A percentile compares a stretch with the other conserved stretches of the same genome.
Conservation (phyloP, 2,797 vertebrate species). For the Apogon hyalosoma region DNA sequence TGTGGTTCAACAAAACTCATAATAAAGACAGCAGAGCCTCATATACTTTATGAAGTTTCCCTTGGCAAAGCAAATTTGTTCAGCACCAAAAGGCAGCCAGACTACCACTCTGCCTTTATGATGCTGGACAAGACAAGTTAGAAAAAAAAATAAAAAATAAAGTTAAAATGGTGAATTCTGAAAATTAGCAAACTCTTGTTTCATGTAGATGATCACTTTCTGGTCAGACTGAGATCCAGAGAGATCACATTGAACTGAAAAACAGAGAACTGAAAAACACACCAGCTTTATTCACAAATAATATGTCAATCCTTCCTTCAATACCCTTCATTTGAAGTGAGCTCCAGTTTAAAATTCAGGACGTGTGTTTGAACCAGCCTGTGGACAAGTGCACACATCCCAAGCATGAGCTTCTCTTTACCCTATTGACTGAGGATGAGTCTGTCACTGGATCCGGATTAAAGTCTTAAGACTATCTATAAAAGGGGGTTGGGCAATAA, state of each 20-base stretch:
- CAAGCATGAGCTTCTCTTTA: constrained; percentile 80
- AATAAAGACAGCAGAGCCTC: too few species aligned
- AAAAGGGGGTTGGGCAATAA: constrained; percentile 71
- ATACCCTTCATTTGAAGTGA: constrained; percentile 73
- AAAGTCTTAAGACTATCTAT: constrained; percentile 88
- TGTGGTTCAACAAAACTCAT: too few species aligned
- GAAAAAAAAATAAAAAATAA: too few species aligned
- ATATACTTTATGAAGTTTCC: too few species aligned
- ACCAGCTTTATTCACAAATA: constrained; percentile 19
- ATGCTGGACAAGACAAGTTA: too few species aligned
- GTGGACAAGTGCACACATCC: constrained; percentile 78
- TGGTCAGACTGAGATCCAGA: neutral
- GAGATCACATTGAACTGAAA: neutral
- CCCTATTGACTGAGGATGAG: constrained; percentile 87
- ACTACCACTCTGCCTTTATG: too few species aligned
- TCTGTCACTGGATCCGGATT: constrained; percentile 84
- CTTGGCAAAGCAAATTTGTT: too few species aligned
- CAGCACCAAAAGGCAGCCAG: too few species aligned
- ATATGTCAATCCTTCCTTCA: constrained; percentile 50
- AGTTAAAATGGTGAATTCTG: too few species aligned
- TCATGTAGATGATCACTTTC: neutral
- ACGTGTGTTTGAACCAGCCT: constrained; percentile 73
- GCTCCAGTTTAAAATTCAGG: constrained; percentile 79
- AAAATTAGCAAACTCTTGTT: neutral
- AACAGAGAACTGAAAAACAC: neutral